Percentiles rank a stretch among this genome's conserved stretches.
Conservation (phyloP, 1,140 invertebrate species). For the Drosophila neocordata region DNA sequence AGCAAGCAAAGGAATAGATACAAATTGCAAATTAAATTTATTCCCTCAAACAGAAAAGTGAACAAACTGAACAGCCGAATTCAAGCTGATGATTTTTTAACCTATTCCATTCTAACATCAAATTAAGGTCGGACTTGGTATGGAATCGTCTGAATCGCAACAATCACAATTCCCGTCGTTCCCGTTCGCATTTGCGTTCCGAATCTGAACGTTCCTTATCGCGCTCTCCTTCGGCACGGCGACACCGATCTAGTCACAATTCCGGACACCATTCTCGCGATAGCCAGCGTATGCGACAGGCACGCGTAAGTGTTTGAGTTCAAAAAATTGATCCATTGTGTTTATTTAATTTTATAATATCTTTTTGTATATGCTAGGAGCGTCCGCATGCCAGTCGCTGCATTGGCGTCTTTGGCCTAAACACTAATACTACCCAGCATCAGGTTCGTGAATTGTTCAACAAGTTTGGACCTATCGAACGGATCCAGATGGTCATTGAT, state of each 20-base stretch:
- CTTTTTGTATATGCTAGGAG: slow-evolving; percentile 84
- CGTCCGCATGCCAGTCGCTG: slow-evolving; percentile 94
- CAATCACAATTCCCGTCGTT: slow-evolving; percentile 36
- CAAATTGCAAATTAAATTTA: slow-evolving; percentile 21
- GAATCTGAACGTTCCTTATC: slow-evolving; percentile 9
- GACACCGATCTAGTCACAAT: slow-evolving; percentile 40
- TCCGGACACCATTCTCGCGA: slow-evolving; percentile 38
- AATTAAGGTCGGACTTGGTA: slow-evolving; percentile 64
- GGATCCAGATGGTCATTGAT: slow-evolving; percentile 97
- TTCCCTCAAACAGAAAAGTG: not conserved
- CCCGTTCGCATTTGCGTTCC: slow-evolving; percentile 35
- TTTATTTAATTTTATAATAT: not conserved
- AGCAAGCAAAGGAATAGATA: slow-evolving; percentile 13
- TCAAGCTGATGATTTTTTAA: slow-evolving; percentile 54
- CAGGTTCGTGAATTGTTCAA: slow-evolving; percentile 97
- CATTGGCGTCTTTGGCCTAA: slow-evolving; percentile 97
- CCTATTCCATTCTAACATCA: slow-evolving; percentile 58
- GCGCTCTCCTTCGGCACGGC: not conserved
- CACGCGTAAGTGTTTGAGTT: slow-evolving; percentile 44
- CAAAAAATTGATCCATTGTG: not conserved
- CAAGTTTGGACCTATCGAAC: slow-evolving; percentile 95
- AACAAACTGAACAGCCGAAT: slow-evolving; percentile 35
- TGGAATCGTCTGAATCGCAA: slow-evolving; percentile 30
- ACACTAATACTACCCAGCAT: slow-evolving; percentile 95
- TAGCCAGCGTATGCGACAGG: slow-evolving; percentile 46